Evolutionary conservation across 2,888 invertebrate species (phyloP), one percentile per base, ranked within the genome.

Genomic region (Rotaria socialis): DNA sequence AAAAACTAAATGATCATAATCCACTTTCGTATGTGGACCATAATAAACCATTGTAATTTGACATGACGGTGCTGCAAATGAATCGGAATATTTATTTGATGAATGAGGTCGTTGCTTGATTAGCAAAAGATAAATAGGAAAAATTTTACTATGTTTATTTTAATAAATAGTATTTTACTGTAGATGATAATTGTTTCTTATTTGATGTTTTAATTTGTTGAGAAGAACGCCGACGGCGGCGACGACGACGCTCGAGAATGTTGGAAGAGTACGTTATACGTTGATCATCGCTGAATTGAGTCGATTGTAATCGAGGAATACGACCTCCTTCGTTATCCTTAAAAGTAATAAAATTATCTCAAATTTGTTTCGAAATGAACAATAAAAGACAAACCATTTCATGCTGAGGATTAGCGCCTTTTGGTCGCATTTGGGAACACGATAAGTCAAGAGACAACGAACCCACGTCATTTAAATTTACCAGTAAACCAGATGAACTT

Each of bases 1-100:
- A 24, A 80, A 80, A 11, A 80, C 47, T 22, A 47, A 41, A 47
- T 16, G 80, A 47, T 80, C 80, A 80, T 80, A 80, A 80, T 80
- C 80, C 24, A 80, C n/a, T 80, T 80, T 80, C n/a, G 80, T 80
- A 80, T 80, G 80, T 47, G 80, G 80, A 80, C 80, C 80, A n/a
- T 80, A 80, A n/a, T 80, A 80, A 14, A 80, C 80, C 80, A 80
- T 80, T 2, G 5, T n/a, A 5, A 80, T 47, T 80, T 47, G 24
- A 47, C 80, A 80, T 11, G 43, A n/a, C 6, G 80, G 10, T 80
- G 47, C 24, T 43, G 27, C 2, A 16, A 4, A 27, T 35, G 67
- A 35, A 2, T 16, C 35, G 7, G 19, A 6, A 35, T 47, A 43
- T 80, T 80, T 80, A 10, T 8, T 14, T 43, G 47, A 6, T 80